Evolutionary conservation across 2,113 vertebrate genomes (phyloP).

Genomic region (Holacanthus passer): DNA sequence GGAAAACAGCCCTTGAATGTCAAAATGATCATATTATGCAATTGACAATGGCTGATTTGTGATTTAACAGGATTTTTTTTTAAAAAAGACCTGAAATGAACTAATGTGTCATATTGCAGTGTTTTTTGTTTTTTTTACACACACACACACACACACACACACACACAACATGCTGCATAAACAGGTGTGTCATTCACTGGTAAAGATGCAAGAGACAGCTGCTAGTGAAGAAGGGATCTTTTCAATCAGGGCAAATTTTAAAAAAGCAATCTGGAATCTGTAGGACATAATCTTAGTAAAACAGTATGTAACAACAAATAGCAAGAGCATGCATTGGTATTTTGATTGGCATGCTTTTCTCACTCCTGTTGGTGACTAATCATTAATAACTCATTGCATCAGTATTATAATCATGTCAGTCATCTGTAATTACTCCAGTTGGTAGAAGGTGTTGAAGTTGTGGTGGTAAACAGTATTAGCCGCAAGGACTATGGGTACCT

Average conservation of each 20-base stretch:
- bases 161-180: not conserved
- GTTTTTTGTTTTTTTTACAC: not conserved
- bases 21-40: not conserved
- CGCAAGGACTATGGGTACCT: not conserved
- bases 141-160: slow-evolving; percentile 28
- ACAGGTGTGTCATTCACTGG: not conserved
- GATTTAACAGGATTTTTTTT: not conserved
- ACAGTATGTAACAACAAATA: not conserved
- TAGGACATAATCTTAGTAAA: no score
- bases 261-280: not conserved
- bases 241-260: not conserved
- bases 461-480: not conserved
- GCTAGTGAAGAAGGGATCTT: not conserved
- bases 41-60: not conserved
- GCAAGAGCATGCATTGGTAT: not conserved
- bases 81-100: not conserved
- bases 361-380: slow-evolving; percentile 5
- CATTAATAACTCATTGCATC: slow-evolving; percentile 7
- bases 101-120: slow-evolving; percentile 46
- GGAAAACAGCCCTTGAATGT: not conserved
- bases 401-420: not conserved
- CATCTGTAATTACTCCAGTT: not conserved
- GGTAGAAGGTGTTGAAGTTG: not conserved
- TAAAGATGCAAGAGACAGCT: not conserved
- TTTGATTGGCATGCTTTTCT: slow-evolving; percentile 4